Conservation (phyloP, 2,113 vertebrate genomes). For the Nothoprocta pentlandii region DNA sequence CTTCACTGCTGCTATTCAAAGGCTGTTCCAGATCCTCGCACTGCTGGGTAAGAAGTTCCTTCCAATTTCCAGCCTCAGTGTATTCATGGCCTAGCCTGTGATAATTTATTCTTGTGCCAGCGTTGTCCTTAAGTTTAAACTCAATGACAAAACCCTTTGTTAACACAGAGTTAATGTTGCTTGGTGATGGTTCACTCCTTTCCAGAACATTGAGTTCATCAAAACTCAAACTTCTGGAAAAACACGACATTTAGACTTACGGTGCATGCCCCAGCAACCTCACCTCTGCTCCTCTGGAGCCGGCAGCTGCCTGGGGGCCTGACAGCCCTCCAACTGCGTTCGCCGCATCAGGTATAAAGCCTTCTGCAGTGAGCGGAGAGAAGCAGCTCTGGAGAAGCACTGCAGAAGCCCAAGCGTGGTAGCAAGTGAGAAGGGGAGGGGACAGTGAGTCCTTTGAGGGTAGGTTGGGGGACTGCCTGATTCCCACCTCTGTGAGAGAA, state of each 20-base stretch:
- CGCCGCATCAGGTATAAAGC: background rate
- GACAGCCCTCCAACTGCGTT: slow-evolving; percentile 11
- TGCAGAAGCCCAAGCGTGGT: fast-evolving
- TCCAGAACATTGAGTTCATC: slow-evolving; percentile 59
- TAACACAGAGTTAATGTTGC: slow-evolving; percentile 73
- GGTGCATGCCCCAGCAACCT: slow-evolving; percentile 42
- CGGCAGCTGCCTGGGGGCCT: slow-evolving; percentile 46
- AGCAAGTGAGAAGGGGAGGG: background rate
- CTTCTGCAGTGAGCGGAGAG: background rate
- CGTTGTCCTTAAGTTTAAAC: slow-evolving; percentile 49
- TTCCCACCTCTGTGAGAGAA: background rate
- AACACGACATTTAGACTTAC: slow-evolving; percentile 60
- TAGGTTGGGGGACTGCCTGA: fast-evolving
- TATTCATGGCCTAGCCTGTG: background rate
- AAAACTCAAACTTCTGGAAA: slow-evolving; percentile 59
- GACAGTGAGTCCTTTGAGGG: background rate
- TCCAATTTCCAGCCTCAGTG: background rate
- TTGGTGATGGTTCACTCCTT: slow-evolving; percentile 57
- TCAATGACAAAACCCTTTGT: slow-evolving; percentile 70
- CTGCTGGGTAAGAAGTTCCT: slow-evolving; percentile 29
- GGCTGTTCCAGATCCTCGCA: slow-evolving; percentile 16
- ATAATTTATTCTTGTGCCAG: slow-evolving; percentile 38
- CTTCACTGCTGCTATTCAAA: background rate
- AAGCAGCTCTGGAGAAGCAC: background rate
- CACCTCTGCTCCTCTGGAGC: slow-evolving; percentile 21